Evolutionary conservation across 2,888 invertebrate species (phyloP).

Genomic region (Drosophila borealis): DNA sequence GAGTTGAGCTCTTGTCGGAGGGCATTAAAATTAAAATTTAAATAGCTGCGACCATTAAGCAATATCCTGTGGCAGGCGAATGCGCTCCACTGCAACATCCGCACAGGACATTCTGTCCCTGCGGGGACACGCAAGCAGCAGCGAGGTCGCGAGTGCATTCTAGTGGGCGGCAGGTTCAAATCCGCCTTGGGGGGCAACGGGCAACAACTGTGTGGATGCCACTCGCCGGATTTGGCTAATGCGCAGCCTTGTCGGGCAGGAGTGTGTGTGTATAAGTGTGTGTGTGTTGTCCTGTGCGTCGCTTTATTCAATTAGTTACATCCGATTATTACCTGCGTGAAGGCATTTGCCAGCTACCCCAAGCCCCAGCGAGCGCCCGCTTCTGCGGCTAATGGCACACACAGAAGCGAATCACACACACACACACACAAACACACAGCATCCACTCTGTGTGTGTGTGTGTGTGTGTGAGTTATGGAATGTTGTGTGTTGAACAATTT

Average conservation of each 20-base stretch:
- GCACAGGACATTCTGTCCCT: conserved; percentile 40
- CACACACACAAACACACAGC: conserved; percentile 9
- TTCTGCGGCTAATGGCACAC: conserved; percentile 54
- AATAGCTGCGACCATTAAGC: conserved; percentile 74
- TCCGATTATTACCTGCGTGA: conserved; percentile 79
- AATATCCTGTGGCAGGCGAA: conserved; percentile 53
- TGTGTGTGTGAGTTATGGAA: conserved; percentile 56
- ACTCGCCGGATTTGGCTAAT: conserved; percentile 66
- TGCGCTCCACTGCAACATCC: conserved; percentile 47
- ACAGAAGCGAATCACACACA: conserved; percentile 33
- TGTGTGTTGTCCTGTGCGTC: conserved; percentile 61
- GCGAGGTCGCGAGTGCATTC: conserved; percentile 2
- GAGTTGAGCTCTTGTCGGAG: conserved; percentile 5
- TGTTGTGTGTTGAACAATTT: conserved; percentile 72
- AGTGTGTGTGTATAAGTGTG: conserved; percentile 9
- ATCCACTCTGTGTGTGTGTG: neutral
- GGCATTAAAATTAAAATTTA: conserved; percentile 64
- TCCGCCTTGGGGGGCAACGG: conserved; percentile 8
- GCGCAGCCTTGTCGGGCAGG: conserved; percentile 29
- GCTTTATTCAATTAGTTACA: conserved; percentile 79
- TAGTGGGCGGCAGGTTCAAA: conserved; percentile 3
- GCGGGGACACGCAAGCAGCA: conserved; percentile 11
- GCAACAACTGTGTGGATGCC: conserved; percentile 44
- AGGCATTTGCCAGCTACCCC: conserved; percentile 21
- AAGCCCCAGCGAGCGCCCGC: conserved; percentile 1